phyloP scores from a whole-genome alignment of 1,140 invertebrate genomes.

The Condylostylus longicornis region DNA sequence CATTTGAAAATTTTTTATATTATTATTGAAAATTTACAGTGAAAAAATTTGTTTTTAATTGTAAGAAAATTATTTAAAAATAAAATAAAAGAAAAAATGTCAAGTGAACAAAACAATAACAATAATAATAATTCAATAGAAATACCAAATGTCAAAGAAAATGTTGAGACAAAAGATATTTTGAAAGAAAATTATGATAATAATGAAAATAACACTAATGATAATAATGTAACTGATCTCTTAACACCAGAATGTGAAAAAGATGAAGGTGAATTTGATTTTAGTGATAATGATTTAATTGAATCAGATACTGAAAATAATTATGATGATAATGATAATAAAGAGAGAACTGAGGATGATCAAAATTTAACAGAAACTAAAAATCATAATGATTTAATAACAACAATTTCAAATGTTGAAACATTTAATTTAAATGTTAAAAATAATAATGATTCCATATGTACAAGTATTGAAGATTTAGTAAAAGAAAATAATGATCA shows the following conservation, averaged over 20 bases:
- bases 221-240: not conserved
- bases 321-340: not conserved
- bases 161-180: not conserved
- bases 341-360: not conserved
- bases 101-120: not conserved
- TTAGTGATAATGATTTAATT: not conserved
- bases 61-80: not conserved
- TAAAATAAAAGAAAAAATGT: not conserved
- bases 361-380: not conserved
- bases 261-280: constrained; percentile 1
- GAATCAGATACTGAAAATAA: not conserved
- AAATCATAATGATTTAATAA: too few relatives aligned
- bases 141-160: too few relatives aligned
- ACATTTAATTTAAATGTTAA: too few relatives aligned
- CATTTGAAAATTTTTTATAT: too few relatives aligned
- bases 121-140: too few relatives aligned
- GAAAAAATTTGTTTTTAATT: too few relatives aligned
- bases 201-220: not conserved
- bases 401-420: too few relatives aligned
- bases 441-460: too few relatives aligned
- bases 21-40: too few relatives aligned
- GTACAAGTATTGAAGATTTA: too few relatives aligned
- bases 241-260: not conserved
- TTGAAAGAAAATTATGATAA: not conserved
- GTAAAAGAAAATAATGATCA: too few relatives aligned